Percentiles rank a stretch among this genome's conserved stretches.
Evolutionary conservation across 2,888 invertebrate genomes (phyloP).

Genomic region (Nesidiocoris tenuis): DNA sequence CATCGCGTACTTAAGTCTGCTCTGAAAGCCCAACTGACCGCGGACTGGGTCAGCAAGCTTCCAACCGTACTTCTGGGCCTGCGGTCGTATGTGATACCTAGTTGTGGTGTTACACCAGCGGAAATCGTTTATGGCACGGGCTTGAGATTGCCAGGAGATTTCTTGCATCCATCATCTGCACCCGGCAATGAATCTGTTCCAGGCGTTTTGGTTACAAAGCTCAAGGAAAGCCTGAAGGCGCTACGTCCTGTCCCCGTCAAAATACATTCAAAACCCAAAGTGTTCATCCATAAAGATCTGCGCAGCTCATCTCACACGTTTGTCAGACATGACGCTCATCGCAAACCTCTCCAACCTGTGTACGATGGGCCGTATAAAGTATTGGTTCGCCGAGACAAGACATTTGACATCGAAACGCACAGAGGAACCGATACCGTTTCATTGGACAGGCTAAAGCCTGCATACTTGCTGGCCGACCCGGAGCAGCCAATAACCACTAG

Average conservation of each 20-base stretch:
- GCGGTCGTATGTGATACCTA: neutral
- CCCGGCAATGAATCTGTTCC: too few relatives aligned
- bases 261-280: neutral
- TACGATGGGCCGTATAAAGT: neutral
- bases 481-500: too few relatives aligned
- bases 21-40: constrained; percentile 42
- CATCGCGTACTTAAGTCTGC: constrained; percentile 55
- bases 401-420: neutral
- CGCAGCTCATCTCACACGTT: constrained; percentile 19
- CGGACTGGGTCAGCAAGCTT: constrained; percentile 1
- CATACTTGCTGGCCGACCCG: too few relatives aligned
- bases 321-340: neutral
- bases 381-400: neutral
- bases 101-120: neutral
- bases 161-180: neutral
- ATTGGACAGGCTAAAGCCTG: neutral
- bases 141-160: neutral
- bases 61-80: constrained; percentile 10
- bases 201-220: neutral
- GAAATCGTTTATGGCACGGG: neutral
- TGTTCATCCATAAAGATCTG: constrained; percentile 13
- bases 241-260: neutral
- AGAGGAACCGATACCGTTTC: neutral
- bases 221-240: neutral
- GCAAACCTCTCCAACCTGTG: neutral